Percentiles rank a stretch among this genome's conserved stretches.
These are phyloP conservation scores for Pseudomyrmex dendroicus DNA, from an alignment of 1,140 invertebrate species.

Conservation along the genomic window DNA sequence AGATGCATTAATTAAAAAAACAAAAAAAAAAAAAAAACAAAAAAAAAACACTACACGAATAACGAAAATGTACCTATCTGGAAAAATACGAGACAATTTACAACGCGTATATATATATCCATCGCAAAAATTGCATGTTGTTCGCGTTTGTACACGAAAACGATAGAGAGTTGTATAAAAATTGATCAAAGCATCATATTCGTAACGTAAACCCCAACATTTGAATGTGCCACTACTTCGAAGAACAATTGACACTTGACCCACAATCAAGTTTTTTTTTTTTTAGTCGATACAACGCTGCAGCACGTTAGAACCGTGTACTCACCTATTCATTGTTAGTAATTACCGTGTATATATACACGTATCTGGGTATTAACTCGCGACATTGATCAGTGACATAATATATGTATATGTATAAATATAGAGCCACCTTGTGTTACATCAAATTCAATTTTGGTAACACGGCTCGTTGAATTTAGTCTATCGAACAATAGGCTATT, in stretches of 20 bases:
- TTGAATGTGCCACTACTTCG: conserved; percentile 22
- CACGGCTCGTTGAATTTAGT: background rate
- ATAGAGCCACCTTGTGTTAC: background rate
- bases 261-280: conserved; percentile 38
- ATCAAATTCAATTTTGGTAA: background rate
- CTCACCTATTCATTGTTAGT: conserved; percentile 22
- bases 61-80: background rate
- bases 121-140: conserved; percentile 31
- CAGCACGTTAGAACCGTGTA: conserved; percentile 2
- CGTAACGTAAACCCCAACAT: conserved; percentile 29
- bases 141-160: conserved; percentile 1
- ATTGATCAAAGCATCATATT: conserved; percentile 50
- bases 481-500: background rate
- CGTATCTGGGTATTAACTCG: background rate
- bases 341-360: background rate
- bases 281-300: conserved; percentile 35
- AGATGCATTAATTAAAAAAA: conserved; percentile 5
- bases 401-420: too few relatives aligned
- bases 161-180: conserved; percentile 25
- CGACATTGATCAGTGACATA: too few relatives aligned
- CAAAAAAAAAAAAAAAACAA: conserved; percentile 14
- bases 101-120: background rate
- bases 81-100: conserved; percentile 22
- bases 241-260: conserved; percentile 54
- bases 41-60: conserved; percentile 21